Evolutionary conservation across 2,113 vertebrate species (phyloP).

Genomic region (Varanus komodoensis): DNA sequence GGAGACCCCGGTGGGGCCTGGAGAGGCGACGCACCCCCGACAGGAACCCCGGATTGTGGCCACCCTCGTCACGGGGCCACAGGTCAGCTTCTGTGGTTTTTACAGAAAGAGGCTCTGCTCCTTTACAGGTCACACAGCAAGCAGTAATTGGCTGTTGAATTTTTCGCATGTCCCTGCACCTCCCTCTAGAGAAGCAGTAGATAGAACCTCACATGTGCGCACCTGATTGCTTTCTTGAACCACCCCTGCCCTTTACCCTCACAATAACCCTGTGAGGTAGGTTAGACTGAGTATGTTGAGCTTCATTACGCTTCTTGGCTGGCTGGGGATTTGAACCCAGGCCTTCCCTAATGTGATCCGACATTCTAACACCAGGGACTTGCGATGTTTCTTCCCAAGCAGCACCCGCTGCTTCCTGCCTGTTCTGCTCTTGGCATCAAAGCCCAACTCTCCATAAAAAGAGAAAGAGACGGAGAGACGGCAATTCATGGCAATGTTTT

Average conservation of each 20-base stretch:
- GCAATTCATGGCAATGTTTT: no score
- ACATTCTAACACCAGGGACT: neutral
- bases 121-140: neutral
- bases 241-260: no score
- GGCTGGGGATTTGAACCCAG: neutral
- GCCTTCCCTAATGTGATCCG: no score
- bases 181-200: neutral
- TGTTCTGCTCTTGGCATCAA: neutral
- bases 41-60: neutral
- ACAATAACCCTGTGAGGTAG: neutral
- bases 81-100: neutral
- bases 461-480: neutral
- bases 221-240: no score
- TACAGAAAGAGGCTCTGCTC: neutral
- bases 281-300: neutral
- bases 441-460: neutral
- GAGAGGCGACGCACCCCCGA: accelerated
- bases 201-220: no score
- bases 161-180: neutral
- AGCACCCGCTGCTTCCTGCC: neutral
- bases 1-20: neutral
- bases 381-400: neutral
- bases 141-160: neutral
- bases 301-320: neutral
- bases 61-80: no score